Evolutionary conservation across 1,140 invertebrate species (phyloP).

Genomic region (Odontomachus brunneus): DNA sequence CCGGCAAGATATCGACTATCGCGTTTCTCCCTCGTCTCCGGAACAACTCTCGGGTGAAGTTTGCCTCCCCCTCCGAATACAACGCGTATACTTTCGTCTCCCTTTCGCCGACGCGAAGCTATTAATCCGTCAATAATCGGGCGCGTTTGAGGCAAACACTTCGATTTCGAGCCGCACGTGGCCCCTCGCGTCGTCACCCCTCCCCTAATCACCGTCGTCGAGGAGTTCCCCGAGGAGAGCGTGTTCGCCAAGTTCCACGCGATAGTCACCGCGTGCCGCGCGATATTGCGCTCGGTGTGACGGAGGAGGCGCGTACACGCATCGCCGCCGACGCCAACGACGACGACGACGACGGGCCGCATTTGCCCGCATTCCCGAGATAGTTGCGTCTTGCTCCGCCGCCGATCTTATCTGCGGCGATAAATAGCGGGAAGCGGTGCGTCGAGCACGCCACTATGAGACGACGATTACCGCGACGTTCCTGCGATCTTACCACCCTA

Average conservation of each 20-base stretch:
- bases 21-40: no score
- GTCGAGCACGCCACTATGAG: constrained; percentile 24
- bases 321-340: not conserved
- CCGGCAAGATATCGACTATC: no score
- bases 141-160: not conserved
- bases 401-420: constrained; percentile 44
- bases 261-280: constrained; percentile 1
- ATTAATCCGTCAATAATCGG: constrained; percentile 12
- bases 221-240: constrained; percentile 17
- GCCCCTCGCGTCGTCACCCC: not conserved
- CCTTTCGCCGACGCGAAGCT: no score
- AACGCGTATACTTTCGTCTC: no score
- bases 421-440: constrained; percentile 34
- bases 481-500: constrained; percentile 23
- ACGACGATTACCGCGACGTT: constrained; percentile 38
- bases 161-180: not conserved
- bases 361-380: constrained; percentile 35
- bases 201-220: not conserved
- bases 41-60: no score
- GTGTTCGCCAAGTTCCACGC: constrained; percentile 35
- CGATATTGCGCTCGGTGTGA: constrained; percentile 34
- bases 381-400: constrained; percentile 44
- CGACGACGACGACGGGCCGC: not conserved
- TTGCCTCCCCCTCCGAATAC: no score
- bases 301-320: constrained; percentile 44